Percentiles rank a stretch among this genome's conserved stretches.
These are phyloP conservation scores for Drosophila leontia DNA, from an alignment of 1,140 invertebrate species.

Conservation along the genomic window DNA sequence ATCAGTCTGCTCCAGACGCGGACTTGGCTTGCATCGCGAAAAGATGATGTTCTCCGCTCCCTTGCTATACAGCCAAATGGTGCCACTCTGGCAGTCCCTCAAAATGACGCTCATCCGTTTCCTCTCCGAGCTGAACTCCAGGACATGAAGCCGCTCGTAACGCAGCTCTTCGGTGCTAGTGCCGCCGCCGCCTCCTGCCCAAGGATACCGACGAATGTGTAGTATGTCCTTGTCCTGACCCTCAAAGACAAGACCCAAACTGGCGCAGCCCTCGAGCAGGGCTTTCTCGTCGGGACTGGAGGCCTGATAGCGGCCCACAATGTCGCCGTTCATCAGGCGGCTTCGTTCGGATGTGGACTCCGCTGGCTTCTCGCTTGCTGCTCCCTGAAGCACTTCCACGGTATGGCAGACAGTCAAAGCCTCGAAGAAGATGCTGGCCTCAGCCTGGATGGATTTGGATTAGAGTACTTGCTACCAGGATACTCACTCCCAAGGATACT, in stretches of 20 bases:
- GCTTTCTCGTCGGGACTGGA: conserved; percentile 95
- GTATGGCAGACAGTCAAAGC: conserved; percentile 92
- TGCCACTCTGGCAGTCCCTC: conserved; percentile 88
- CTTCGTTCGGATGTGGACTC: conserved; percentile 27
- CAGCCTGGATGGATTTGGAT: conserved; percentile 16
- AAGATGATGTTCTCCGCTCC: conserved; percentile 92
- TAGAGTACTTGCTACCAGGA: not conserved
- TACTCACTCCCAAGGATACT: conserved; percentile 13
- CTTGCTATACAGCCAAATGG: conserved; percentile 91
- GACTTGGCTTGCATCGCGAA: conserved; percentile 86
- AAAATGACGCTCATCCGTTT: conserved; percentile 98
- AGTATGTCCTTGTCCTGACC: conserved; percentile 85
- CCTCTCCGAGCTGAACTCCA: conserved; percentile 97
- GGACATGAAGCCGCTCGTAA: conserved; percentile 96
- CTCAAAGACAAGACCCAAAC: conserved; percentile 89
- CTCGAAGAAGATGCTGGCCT: conserved; percentile 87
- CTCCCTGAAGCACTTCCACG: conserved; percentile 87
- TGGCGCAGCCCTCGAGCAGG: conserved; percentile 91
- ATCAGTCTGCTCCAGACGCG: conserved; percentile 89
- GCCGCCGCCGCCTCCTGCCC: conserved; percentile 38
- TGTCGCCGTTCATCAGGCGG: conserved; percentile 26
- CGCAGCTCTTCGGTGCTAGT: conserved; percentile 54
- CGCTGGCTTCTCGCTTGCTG: not conserved
- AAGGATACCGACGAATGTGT: conserved; percentile 35
- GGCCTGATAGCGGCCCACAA: conserved; percentile 86